Conservation (phyloP, 2,113 vertebrate genomes). For the Nyctereutes procyonoides region DNA sequence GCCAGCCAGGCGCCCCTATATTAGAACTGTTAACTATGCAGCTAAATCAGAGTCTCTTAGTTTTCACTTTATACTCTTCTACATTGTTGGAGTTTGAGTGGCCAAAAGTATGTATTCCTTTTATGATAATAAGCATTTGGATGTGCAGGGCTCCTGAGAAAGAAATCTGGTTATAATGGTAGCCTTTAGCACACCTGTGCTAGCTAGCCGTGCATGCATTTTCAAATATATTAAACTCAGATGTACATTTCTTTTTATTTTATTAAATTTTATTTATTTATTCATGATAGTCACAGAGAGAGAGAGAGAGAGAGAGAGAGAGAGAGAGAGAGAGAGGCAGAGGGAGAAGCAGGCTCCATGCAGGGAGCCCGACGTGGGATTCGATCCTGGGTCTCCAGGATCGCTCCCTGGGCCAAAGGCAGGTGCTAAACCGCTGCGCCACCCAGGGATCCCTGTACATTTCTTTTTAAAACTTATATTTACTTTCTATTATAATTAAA, state of each 20-base stretch:
- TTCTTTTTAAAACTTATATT: background rate
- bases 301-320: too few species aligned
- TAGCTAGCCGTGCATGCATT: background rate
- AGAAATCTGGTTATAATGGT: background rate
- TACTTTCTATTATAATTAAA: background rate
- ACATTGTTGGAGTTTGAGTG: background rate
- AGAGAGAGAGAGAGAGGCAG: too few species aligned
- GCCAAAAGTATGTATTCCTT: background rate
- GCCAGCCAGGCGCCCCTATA: background rate
- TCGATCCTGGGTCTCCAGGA: too few species aligned
- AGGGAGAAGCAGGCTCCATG: too few species aligned
- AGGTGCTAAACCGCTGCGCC: too few species aligned
- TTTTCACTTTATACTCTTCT: background rate
- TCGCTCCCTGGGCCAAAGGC: too few species aligned
- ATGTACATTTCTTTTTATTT: background rate
- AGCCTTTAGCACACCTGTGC: background rate
- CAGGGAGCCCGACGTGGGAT: too few species aligned
- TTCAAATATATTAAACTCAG: background rate
- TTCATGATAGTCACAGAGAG: too few species aligned
- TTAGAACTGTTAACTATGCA: background rate
- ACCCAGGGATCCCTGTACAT: too few species aligned
- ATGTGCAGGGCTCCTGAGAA: background rate
- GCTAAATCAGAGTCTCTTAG: background rate
- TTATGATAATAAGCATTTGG: background rate
- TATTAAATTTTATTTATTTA: too few species aligned